Percentiles rank a stretch among this genome's conserved stretches.
phyloP scores from a whole-genome alignment of 2,113 vertebrate genomes.

The Microcebus murinus region DNA sequence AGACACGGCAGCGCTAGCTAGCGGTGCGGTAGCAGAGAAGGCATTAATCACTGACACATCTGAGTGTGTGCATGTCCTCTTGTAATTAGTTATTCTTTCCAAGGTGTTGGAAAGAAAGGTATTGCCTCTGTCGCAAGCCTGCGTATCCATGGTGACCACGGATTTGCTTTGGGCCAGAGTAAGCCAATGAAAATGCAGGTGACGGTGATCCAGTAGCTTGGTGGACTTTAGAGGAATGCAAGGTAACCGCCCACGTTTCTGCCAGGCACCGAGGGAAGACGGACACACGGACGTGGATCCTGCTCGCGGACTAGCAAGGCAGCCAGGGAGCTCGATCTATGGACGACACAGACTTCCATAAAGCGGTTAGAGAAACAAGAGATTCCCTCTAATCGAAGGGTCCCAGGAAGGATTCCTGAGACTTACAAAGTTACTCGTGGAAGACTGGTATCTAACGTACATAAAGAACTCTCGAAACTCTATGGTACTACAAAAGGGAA shows the following conservation, averaged over 20 bases:
- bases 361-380: not conserved
- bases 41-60: conserved; percentile 82
- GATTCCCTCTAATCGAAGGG: not conserved
- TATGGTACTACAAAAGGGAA: not conserved
- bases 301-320: not conserved
- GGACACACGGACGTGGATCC: not conserved
- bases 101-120: conserved; percentile 30
- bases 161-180: not conserved
- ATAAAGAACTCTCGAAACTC: not conserved
- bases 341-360: not conserved
- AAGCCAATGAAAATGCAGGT: not conserved
- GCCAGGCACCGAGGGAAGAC: not conserved
- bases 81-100: conserved; percentile 82
- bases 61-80: conserved; percentile 70
- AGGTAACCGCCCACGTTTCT: not conserved
- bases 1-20: conserved; percentile 76
- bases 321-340: too few species aligned
- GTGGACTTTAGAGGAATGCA: not conserved
- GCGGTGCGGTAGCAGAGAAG: conserved; percentile 77
- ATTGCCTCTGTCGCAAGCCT: conserved; percentile 76
- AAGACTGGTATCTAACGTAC: not conserved
- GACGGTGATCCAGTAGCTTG: not conserved
- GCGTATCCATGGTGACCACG: conserved; percentile 67
- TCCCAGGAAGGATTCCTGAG: not conserved
- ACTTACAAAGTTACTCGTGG: not conserved